Base-by-base conservation (phyloP, 2,888 invertebrate genomes). In the Drosophila anomalipes region DNA sequence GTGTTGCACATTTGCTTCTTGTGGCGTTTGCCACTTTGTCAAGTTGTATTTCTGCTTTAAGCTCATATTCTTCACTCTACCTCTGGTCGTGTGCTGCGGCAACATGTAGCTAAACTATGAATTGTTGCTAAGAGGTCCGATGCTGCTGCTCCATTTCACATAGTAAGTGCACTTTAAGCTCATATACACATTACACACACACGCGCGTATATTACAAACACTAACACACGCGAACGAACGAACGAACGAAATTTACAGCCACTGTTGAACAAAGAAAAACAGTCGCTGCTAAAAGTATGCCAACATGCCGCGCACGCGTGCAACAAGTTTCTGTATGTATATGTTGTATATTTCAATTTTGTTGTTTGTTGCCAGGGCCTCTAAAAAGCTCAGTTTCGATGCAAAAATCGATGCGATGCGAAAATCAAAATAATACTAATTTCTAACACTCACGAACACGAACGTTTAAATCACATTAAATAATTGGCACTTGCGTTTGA, bases 181-280 rank as follows among this genome's bases (percentile, higher is more conserved):
- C 62, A 79, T 41, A 64, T 10, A 63, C 61, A 60, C 57, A 58
- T 28, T 60, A 57, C 41, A 62, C 49, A 62, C 49, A 49, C 59
- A 41, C 49, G 37, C 37, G 53, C 28, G 49, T 65, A 37, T 33
- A 47, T 33, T 35, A 63, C 32, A 56, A 33, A 62, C 58, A 60
- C 41, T 37, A n/a, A 32, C 22, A 61, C 47, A 44, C 19, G 41
- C 54, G 41, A 33, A 64, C 41, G 35, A n/a, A 58, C 37, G 53
- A 22, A 68, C 59, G 51, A 30, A 52, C 64, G 41, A 26, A 60
- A 35, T 62, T 77, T 63, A 68, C 64, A 77, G 77, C 66, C 70
- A 71, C 52, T 68, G 74, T 79, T 81, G 71, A 86, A 89, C 88
- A 89, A 86, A 88, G 90, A 72, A 82, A 82, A 80, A 88, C 86